Percentiles rank a stretch among this genome's conserved stretches.
These are phyloP conservation scores for Enoplolaimus lenunculus DNA, from an alignment of 2,888 invertebrate species.

Conservation along the genomic window DNA sequence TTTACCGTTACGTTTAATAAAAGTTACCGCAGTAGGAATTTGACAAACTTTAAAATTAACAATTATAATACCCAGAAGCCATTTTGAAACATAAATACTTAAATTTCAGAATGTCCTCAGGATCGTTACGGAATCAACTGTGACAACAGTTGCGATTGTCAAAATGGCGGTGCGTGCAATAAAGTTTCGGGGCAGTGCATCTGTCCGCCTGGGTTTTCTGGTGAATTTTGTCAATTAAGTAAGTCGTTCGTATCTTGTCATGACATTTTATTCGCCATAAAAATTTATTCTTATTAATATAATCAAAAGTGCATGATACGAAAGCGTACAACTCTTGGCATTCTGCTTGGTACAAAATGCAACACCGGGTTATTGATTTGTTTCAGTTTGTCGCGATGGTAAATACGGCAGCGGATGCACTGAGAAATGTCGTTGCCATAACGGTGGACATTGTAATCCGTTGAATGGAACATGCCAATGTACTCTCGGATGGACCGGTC, in stretches of 20 bases:
- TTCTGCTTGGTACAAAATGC: too few species aligned
- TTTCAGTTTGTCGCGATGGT: constrained; percentile 25
- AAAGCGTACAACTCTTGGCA: too few species aligned
- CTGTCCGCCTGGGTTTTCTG: constrained; percentile 38
- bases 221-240: constrained; percentile 12
- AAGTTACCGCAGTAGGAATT: too few species aligned
- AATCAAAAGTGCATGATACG: too few species aligned
- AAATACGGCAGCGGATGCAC: constrained; percentile 34
- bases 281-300: too few species aligned
- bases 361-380: too few species aligned
- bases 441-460: constrained; percentile 74
- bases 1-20: too few species aligned
- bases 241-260: background rate
- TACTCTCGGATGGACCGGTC: constrained; percentile 70
- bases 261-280: background rate
- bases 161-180: constrained; percentile 37
- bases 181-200: constrained; percentile 35
- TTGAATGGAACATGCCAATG: constrained; percentile 69
- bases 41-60: too few species aligned
- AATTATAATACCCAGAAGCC: too few species aligned
- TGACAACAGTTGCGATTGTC: constrained; percentile 34
- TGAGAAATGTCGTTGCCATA: constrained; percentile 45
- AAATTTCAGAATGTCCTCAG: constrained; percentile 16
- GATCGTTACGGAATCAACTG: constrained; percentile 30
- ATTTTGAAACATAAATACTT: too few species aligned